Conservation (phyloP, 2,113 vertebrate genomes). For the Actinemys pallida region DNA sequence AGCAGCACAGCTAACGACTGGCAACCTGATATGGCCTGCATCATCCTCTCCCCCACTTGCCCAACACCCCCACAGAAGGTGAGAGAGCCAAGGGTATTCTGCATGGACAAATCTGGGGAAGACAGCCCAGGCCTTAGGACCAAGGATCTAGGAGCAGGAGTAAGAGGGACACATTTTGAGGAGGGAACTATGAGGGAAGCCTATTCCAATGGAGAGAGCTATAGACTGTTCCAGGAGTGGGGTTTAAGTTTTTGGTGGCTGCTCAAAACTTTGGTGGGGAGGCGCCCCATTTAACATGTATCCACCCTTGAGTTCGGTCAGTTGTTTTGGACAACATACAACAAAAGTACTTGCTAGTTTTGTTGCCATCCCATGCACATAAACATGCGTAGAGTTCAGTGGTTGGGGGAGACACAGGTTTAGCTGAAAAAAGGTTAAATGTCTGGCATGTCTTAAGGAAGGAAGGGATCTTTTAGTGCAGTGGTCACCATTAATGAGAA, state of each 20-base stretch:
- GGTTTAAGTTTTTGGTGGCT: background rate
- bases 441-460: background rate
- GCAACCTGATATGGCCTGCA: background rate
- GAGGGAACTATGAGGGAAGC: background rate
- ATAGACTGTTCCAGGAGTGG: background rate
- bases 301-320: background rate
- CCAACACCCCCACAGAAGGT: background rate
- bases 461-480: background rate
- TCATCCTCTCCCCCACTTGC: background rate
- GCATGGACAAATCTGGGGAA: background rate
- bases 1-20: accelerated
- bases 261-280: background rate
- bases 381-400: background rate
- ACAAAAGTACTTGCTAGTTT: background rate
- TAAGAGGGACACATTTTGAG: background rate
- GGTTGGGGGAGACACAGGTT: conserved; percentile 6
- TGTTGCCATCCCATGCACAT: background rate
- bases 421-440: background rate
- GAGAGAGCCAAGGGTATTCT: background rate
- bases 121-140: background rate
- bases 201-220: background rate
- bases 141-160: background rate
- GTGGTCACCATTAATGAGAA: conserved; percentile 35
- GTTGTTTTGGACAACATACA: conserved; percentile 31
- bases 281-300: background rate